phyloP scores from a whole-genome alignment of 2,888 invertebrate genomes.

The Coenonympha arcania region DNA sequence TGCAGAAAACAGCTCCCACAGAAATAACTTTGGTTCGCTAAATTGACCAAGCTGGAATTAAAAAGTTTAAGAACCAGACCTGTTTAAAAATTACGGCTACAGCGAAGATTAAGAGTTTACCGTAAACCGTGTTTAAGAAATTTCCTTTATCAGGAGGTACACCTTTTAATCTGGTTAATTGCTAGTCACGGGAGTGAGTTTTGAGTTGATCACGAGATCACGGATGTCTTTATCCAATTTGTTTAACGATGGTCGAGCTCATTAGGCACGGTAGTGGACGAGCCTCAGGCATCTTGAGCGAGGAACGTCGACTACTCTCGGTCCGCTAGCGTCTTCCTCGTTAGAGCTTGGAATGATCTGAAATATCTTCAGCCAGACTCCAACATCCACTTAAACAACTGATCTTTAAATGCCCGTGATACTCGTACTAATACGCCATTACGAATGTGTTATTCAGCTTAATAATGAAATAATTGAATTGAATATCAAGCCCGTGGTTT shows the following conservation, averaged over 20 bases:
- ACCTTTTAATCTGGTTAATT: constrained; percentile 74
- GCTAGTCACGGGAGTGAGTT: constrained; percentile 68
- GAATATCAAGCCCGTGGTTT: not conserved
- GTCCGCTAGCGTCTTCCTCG: constrained; percentile 45
- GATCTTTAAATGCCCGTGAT: not conserved
- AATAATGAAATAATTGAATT: not conserved
- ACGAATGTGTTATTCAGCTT: too few species aligned
- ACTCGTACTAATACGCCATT: not conserved
- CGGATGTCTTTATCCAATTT: constrained; percentile 74
- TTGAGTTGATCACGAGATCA: constrained; percentile 71
- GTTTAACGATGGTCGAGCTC: constrained; percentile 70
- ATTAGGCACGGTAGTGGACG: constrained; percentile 65
- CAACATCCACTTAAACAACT: not conserved
- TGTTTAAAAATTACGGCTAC: not conserved
- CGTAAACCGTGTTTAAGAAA: not conserved
- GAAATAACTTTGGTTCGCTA: not conserved
- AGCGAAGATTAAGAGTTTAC: not conserved
- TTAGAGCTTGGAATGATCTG: constrained; percentile 39
- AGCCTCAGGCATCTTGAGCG: constrained; percentile 27
- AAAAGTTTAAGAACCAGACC: not conserved
- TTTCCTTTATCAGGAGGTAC: constrained; percentile 39
- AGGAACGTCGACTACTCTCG: constrained; percentile 47
- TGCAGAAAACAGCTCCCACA: too few species aligned
- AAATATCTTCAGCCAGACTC: constrained; percentile 2
- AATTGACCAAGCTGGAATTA: not conserved